Base-by-base conservation (phyloP, 2,113 vertebrate genomes). In the Microcebus lehilahytsara region DNA sequence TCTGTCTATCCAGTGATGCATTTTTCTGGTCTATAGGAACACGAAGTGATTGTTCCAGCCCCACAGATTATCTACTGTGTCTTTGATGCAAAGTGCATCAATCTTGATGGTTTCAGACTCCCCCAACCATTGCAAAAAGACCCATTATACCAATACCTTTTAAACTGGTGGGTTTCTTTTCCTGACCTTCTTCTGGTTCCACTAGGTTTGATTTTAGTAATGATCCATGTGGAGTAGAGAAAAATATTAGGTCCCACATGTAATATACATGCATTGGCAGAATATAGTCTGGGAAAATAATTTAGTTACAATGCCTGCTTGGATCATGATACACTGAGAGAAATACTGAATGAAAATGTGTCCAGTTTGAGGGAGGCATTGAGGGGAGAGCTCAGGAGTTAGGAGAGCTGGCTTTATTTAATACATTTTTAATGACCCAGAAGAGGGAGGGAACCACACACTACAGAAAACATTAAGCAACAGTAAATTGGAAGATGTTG, bases 1-100 rank as follows among this genome's bases (percentile, higher is more conserved):
- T 96, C 97, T 96, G 75, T 96, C 96, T 98, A 96, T 81, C 91
- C 81, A 95, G n/a, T 97, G 97, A 96, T 89, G 93, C 77, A 88
- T 96, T 97, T 89, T 87, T 90, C 46, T 60, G 92, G 91, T 53
- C 86, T 96, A 87, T 77, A 97, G 79, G 95, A 96, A 93, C 51
- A 75, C 56, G 27, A 96, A 96, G 87, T 87, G 91, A 93, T 84
- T 91, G 56, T 53, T 87, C 79, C 75, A 96, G 89, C 30, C 30
- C 53, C 62, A 87, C 34, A 93, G 90, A 97, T 96, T 91, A 91
- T 90, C 90, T 88, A 23, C 37, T 67, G 75, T 93, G 37, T 83
- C 81, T 88, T 16, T 92, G 40, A 95, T 69, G 56, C 58, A 96
- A 86, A 94, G 72, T 85, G 6, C 34, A 93, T 95, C 62, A 87